Evolutionary conservation across 2,888 invertebrate species (phyloP).

Genomic region (Chaetogeoica ovagalla): DNA sequence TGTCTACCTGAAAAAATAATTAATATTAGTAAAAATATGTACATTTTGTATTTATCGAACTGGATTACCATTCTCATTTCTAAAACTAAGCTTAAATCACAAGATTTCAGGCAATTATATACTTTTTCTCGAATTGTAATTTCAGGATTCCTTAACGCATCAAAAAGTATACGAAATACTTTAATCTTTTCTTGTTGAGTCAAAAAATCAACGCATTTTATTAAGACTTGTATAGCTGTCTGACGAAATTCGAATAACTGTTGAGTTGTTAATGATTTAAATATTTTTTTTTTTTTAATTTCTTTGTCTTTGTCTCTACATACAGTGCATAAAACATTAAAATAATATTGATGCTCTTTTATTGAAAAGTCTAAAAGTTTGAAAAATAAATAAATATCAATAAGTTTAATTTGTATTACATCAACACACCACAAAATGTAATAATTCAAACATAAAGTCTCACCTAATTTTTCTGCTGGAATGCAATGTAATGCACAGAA

Average conservation of each 20-base stretch:
- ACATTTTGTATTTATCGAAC: background rate
- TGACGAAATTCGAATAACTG: conserved; percentile 18
- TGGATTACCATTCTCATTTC: conserved; percentile 23
- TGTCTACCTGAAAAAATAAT: conserved; percentile 29
- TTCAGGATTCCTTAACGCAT: background rate
- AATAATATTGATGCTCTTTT: conserved; percentile 15
- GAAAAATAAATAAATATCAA: background rate
- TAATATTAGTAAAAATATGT: background rate
- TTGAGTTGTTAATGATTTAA: background rate
- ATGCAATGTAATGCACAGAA: conserved; percentile 24
- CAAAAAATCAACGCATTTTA: conserved; percentile 7
- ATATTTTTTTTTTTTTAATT: background rate
- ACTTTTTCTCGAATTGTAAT: conserved; percentile 13
- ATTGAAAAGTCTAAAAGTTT: conserved; percentile 20
- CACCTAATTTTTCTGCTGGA: conserved; percentile 16
- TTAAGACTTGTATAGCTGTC: conserved; percentile 29
- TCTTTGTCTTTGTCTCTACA: background rate
- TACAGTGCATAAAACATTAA: conserved; percentile 2
- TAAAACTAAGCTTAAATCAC: background rate
- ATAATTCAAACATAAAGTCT: background rate
- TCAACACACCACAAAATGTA: background rate
- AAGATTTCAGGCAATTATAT: conserved; percentile 12
- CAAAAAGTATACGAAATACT: conserved; percentile 11
- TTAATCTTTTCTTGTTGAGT: background rate
- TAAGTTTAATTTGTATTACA: background rate